Conservation (phyloP, 2,888 invertebrate genomes). For the Pyrgus malvae region DNA sequence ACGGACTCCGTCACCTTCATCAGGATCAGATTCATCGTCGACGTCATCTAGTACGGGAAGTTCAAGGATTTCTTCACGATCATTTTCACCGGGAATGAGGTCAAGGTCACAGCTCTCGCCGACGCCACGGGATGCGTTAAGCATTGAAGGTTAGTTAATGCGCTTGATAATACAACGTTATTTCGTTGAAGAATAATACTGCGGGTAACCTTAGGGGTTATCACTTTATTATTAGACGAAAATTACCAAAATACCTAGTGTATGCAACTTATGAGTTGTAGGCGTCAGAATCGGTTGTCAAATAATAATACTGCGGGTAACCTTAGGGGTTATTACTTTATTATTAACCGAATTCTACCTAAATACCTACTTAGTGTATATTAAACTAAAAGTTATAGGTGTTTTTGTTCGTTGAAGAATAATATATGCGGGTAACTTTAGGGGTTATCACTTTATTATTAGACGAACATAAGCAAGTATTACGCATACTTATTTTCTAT, state of each 20-base stretch:
- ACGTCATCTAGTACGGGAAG: not conserved
- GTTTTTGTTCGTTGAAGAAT: not conserved
- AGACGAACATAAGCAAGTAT: not conserved
- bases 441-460: constrained; percentile 20
- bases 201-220: constrained; percentile 24
- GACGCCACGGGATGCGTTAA: not conserved
- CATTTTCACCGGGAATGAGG: not conserved
- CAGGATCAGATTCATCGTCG: not conserved
- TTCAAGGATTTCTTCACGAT: not conserved
- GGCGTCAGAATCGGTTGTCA: not conserved
- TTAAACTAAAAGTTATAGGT: not conserved
- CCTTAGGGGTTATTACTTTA: constrained; percentile 6
- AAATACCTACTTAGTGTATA: not conserved
- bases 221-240: constrained; percentile 10
- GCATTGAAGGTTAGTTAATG: not conserved
- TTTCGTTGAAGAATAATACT: constrained; percentile 8
- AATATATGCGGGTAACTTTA: constrained; percentile 18
- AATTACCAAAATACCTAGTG: not conserved
- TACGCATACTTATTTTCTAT: not conserved
- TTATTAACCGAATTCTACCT: not conserved
- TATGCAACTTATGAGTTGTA: not conserved
- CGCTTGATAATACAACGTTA: not conserved
- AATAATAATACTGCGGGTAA: constrained; percentile 1
- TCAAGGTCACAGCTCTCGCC: not conserved
- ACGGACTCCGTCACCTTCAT: not conserved